phyloP scores from a whole-genome alignment of 2,888 invertebrate species.

The Drosophila austrosaltans region DNA sequence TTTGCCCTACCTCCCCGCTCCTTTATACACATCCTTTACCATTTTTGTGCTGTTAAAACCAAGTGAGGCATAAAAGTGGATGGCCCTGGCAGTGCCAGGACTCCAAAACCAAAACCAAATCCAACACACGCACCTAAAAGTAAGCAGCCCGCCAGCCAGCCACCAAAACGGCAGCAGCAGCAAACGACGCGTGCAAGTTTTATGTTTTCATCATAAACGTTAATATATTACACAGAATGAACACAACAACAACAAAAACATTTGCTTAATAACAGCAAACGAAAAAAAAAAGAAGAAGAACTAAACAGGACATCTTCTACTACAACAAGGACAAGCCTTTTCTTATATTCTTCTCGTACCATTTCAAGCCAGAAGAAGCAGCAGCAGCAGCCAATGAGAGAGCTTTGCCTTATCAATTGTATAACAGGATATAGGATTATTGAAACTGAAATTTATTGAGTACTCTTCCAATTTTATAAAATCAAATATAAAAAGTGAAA shows the following conservation, averaged over 20 bases:
- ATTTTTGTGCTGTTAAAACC: constrained; percentile 15
- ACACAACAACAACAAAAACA: constrained; percentile 26
- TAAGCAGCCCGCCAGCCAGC: neutral
- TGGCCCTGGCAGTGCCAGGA: constrained; percentile 25
- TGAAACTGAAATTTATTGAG: no score
- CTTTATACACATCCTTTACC: neutral
- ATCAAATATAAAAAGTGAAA: no score
- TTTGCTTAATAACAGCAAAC: constrained; percentile 21
- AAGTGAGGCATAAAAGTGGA: constrained; percentile 65
- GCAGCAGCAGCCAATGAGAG: neutral
- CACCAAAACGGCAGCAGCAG: constrained; percentile 14
- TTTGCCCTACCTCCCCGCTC: constrained; percentile 15
- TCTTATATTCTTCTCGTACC: neutral
- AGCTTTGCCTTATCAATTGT: no score
- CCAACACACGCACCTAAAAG: constrained; percentile 8
- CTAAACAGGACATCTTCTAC: constrained; percentile 33
- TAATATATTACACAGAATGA: constrained; percentile 60
- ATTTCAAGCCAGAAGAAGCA: neutral
- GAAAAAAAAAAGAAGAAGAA: constrained; percentile 19
- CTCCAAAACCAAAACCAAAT: constrained; percentile 12
- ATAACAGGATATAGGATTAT: no score
- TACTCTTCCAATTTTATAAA: no score
- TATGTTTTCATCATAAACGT: constrained; percentile 69
- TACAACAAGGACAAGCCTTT: constrained; percentile 10
- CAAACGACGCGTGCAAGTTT: constrained; percentile 65